These are phyloP conservation scores for Hystrix cristata DNA, from an alignment of 2,113 vertebrate genomes.

Conservation along the genomic window DNA sequence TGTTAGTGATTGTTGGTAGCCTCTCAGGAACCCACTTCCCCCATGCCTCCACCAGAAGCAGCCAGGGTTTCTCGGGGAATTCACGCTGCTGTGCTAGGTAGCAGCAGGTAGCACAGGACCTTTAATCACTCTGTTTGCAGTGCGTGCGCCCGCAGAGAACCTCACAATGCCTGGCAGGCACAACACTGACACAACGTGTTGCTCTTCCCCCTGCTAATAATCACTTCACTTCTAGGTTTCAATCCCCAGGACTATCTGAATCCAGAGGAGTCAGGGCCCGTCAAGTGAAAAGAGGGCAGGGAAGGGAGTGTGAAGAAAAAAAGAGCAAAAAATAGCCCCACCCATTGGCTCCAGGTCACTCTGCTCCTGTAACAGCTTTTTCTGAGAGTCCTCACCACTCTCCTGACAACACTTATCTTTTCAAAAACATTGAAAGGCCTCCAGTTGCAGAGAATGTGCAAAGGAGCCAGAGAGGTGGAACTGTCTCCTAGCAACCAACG, in stretches of 20 bases:
- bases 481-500: constrained; percentile 57
- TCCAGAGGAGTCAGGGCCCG: background rate
- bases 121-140: background rate
- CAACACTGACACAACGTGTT: background rate
- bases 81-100: background rate
- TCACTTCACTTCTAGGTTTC: background rate
- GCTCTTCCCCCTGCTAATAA: background rate
- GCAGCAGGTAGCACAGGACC: background rate
- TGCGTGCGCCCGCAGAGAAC: background rate
- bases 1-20: background rate
- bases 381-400: background rate
- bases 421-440: background rate
- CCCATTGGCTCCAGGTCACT: background rate
- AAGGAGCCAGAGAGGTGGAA: background rate
- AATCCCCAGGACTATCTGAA: background rate
- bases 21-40: background rate
- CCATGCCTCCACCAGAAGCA: background rate
- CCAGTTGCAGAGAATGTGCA: background rate
- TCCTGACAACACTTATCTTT: background rate
- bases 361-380: background rate
- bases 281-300: background rate
- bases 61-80: background rate
- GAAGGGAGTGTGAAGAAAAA: background rate
- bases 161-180: background rate
- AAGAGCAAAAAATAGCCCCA: background rate